Percentiles rank a stretch among this genome's conserved stretches.
Conservation (phyloP, 2,113 vertebrate species). For the Clarias batrachus region DNA sequence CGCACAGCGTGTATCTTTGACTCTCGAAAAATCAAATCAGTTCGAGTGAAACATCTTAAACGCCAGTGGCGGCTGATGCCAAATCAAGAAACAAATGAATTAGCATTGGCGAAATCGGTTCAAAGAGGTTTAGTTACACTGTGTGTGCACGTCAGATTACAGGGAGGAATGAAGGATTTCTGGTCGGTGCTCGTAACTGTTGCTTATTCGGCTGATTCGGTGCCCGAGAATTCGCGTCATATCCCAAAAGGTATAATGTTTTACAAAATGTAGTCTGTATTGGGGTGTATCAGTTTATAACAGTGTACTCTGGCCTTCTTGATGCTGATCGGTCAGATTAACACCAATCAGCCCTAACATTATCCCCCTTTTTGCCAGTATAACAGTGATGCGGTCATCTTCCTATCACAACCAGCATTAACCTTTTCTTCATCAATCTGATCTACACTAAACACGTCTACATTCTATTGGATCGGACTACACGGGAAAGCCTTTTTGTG, state of each 20-base stretch:
- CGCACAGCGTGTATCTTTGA: background rate
- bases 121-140: slow-evolving; percentile 18
- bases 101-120: background rate
- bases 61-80: background rate
- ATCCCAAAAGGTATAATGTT: background rate
- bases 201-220: background rate
- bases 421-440: too few species aligned
- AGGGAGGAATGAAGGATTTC: slow-evolving; percentile 16
- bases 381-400: too few species aligned
- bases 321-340: background rate
- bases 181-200: background rate
- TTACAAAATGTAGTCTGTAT: background rate
- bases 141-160: slow-evolving; percentile 20
- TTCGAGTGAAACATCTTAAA: background rate
- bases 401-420: too few species aligned
- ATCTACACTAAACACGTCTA: too few species aligned
- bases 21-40: slow-evolving; percentile 20
- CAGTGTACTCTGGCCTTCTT: background rate
- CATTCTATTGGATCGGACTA: too few species aligned
- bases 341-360: too few species aligned
- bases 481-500: too few species aligned
- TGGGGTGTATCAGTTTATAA: background rate
- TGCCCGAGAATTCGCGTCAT: background rate
- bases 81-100: background rate
- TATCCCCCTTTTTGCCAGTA: too few species aligned